Percentiles rank a stretch among this genome's conserved stretches.
These are phyloP conservation scores for Cancer borealis DNA, from an alignment of 2,888 invertebrate species.

Conservation along the genomic window DNA sequence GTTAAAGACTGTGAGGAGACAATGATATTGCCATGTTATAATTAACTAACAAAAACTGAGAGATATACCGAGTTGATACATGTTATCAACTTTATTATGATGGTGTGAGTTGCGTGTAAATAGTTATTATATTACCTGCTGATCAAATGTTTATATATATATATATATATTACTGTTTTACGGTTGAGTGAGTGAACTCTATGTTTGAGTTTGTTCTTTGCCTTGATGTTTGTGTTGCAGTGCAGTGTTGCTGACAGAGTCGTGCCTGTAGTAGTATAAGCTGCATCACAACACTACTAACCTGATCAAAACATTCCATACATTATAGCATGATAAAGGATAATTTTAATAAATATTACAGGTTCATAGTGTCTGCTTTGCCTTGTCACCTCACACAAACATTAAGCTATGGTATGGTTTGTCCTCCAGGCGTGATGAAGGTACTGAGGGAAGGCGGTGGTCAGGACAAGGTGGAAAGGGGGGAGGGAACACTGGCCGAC, in stretches of 20 bases:
- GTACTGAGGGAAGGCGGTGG: too few species aligned
- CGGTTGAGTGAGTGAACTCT: background rate
- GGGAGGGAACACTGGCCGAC: too few species aligned
- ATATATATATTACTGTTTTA: background rate
- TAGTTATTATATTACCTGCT: background rate
- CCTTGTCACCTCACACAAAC: background rate
- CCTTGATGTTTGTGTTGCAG: background rate
- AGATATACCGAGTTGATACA: background rate
- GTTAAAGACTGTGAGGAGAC: background rate
- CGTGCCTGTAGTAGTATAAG: background rate
- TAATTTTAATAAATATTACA: slow-evolving; percentile 13
- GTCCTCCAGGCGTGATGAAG: too few species aligned
- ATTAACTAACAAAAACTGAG: background rate
- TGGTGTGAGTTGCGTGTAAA: background rate
- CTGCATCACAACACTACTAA: background rate
- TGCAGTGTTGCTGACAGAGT: background rate
- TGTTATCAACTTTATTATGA: background rate
- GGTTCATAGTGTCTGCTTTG: background rate
- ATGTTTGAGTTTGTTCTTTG: too few species aligned
- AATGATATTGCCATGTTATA: slow-evolving; percentile 15
- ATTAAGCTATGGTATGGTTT: too few species aligned
- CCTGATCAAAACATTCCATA: slow-evolving; percentile 39
- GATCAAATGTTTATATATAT: slow-evolving; percentile 16
- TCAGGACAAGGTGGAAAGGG: too few species aligned
- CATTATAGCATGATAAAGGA: background rate